Evolutionary conservation across 2,797 vertebrate genomes (phyloP).

Genomic region (Arrhamphus sclerolepis): DNA sequence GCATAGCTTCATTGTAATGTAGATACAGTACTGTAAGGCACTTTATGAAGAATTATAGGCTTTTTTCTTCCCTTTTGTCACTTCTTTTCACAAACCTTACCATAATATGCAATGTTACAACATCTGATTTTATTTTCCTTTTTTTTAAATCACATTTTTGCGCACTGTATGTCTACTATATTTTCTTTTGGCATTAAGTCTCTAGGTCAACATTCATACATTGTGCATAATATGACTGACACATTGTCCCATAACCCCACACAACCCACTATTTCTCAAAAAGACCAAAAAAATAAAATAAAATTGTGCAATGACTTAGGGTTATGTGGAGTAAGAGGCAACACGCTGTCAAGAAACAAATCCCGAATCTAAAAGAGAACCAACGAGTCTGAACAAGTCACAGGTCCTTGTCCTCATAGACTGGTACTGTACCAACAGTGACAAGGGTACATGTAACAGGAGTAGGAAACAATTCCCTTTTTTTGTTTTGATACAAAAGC

Average conservation of each 20-base stretch:
- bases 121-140: constrained; percentile 47
- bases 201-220: constrained; percentile 77
- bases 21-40: constrained; percentile 92
- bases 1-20: constrained; percentile 98
- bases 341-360: constrained; percentile 73
- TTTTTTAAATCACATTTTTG: constrained; percentile 56
- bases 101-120: constrained; percentile 70
- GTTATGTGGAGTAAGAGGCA: constrained; percentile 82
- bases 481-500: constrained; percentile 2
- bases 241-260: constrained; percentile 73
- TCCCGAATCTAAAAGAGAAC: constrained; percentile 55
- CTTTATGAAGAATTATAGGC: constrained; percentile 85
- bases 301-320: constrained; percentile 81
- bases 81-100: constrained; percentile 65
- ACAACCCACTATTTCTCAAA: constrained; percentile 77
- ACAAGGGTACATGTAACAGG: constrained; percentile 44
- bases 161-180: constrained; percentile 60
- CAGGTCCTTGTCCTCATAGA: constrained; percentile 46
- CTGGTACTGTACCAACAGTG: constrained; percentile 54
- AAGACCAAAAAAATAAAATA: constrained; percentile 40
- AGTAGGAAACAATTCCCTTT: neutral
- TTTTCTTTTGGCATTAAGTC: constrained; percentile 82
- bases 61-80: constrained; percentile 81
- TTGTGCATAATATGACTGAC: constrained; percentile 83
- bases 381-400: constrained; percentile 51